Base-by-base conservation (phyloP, 2,888 invertebrate species). In the Gryllus longicercus region DNA sequence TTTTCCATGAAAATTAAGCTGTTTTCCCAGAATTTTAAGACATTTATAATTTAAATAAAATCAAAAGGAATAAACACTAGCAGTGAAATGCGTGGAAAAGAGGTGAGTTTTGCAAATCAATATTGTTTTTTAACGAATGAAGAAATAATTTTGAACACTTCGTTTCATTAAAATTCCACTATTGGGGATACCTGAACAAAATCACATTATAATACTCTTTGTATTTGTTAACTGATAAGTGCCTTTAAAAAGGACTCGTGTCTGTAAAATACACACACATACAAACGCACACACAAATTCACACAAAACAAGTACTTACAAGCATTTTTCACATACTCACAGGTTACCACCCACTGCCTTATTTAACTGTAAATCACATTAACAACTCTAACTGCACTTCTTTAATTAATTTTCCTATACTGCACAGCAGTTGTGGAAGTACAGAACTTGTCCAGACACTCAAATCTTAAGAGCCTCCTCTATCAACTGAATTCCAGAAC, bases 261-360 rank as follows among this genome's bases (percentile, higher is more conserved):
- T 63, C n/a, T 63, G 63, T 18, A 63, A 63, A 63, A 18, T 18
- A 16, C 63, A 63, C 63, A 63, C 16, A 80, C 49, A 49, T 21
- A 50, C 78, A 78, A 18, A 23, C 74, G 38, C 78, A 51, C 51
- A 51, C 18, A 51, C 51, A 78, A 12, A 78, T n/a, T 50, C 49
- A 63, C 76, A 79, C 51, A 77, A 78, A 79, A 79, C 79, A 79
- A 79, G 25, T 74, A 75, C 74, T 75, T 75, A 75, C 74, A 75
- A 75, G 50, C 75, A 21, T 79, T 78, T 18, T 16, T 79, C n/a
- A 74, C 49, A 74, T 49, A 74, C 50, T 74, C 75, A 75, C 74
- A 63, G 74, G 74, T 79, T 49, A 75, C 74, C 76, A 23, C 25
- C 25, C 76, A 23, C 49, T 21, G 49, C 49, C 76, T 38, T 76